These are phyloP conservation scores for Nebria salina DNA, from an alignment of 2,888 invertebrate species.

Conservation along the genomic window DNA sequence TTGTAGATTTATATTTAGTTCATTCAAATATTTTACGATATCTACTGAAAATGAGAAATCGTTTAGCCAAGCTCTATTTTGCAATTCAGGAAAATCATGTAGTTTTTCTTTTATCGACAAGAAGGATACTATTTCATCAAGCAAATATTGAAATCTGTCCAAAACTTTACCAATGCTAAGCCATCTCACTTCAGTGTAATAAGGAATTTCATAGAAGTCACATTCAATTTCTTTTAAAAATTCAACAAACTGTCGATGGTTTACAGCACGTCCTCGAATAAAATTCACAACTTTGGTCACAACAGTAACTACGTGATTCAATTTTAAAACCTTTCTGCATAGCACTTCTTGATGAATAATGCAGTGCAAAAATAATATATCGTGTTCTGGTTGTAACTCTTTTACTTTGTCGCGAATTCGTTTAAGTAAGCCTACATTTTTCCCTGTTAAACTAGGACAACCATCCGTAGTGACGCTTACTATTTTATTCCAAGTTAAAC, in stretches of 20 bases:
- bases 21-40: conserved; percentile 39
- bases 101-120: conserved; percentile 37
- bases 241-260: conserved; percentile 45
- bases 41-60: conserved; percentile 43
- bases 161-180: conserved; percentile 47
- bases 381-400: background rate
- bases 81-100: conserved; percentile 40
- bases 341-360: conserved; percentile 51
- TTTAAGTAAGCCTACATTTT: conserved; percentile 44
- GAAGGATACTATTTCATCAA: conserved; percentile 55
- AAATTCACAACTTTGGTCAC: conserved; percentile 49
- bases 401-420: conserved; percentile 41
- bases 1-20: conserved; percentile 37
- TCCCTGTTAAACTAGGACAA: conserved; percentile 48
- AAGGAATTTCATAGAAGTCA: conserved; percentile 43
- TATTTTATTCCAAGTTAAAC: no score
- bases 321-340: conserved; percentile 50
- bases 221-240: conserved; percentile 46
- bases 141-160: conserved; percentile 42
- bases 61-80: conserved; percentile 29
- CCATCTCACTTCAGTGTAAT: conserved; percentile 48
- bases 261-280: conserved; percentile 47
- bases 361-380: conserved; percentile 50
- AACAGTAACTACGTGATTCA: conserved; percentile 49
- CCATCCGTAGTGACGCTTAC: conserved; percentile 47